A percentile compares a stretch with the other conserved stretches of the same genome.
Evolutionary conservation across 2,113 vertebrate genomes (phyloP).

Genomic region (Brienomyrus longianalis): DNA sequence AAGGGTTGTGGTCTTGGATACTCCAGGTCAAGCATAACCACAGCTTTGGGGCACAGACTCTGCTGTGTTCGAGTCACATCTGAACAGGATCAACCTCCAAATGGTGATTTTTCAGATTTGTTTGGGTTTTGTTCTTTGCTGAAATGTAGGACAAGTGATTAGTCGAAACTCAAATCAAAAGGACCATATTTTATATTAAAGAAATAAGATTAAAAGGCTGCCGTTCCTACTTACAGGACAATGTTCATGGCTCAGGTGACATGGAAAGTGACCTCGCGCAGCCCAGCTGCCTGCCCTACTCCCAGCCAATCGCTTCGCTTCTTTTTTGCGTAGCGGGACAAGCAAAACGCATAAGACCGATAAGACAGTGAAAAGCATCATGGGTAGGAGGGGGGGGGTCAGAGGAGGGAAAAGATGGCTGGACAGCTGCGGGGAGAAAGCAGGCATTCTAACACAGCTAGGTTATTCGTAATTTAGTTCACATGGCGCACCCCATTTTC

Average conservation of each 20-base stretch:
- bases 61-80: background rate
- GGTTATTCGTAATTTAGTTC: constrained; percentile 88
- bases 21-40: constrained; percentile 21
- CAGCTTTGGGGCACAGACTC: constrained; percentile 8
- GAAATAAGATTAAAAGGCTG: constrained; percentile 68
- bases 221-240: constrained; percentile 95
- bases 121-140: constrained; percentile 39
- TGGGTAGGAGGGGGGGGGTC: constrained; percentile 66
- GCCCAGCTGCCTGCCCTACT: constrained; percentile 89
- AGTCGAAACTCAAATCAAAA: constrained; percentile 56
- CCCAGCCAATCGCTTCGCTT: constrained; percentile 92
- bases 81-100: background rate
- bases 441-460: constrained; percentile 82
- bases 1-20: background rate
- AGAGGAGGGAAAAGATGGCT: constrained; percentile 76
- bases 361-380: constrained; percentile 97
- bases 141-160: constrained; percentile 36
- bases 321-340: constrained; percentile 79
- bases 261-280: constrained; percentile 92
- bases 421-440: constrained; percentile 88
- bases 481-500: constrained; percentile 79
- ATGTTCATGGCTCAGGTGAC: constrained; percentile 77
- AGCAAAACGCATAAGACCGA: constrained; percentile 94
- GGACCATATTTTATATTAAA: constrained; percentile 44
- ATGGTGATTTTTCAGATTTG: constrained; percentile 14